Percentiles rank a stretch among this genome's conserved stretches.
phyloP scores from a whole-genome alignment of 23 tunicate species.

The Halocynthia aurantium region DNA sequence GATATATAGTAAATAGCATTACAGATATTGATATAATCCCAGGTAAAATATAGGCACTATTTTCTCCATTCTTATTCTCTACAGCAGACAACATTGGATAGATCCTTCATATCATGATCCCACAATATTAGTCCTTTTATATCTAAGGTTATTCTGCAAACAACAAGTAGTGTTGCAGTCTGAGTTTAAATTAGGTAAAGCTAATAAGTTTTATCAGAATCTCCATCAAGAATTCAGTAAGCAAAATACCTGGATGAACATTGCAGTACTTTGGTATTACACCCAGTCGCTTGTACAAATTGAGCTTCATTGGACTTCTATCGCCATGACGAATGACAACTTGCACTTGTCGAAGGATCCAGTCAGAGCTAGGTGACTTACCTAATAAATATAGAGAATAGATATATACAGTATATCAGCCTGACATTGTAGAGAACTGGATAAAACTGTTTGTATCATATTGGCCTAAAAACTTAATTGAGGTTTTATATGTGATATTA shows the following conservation, averaged over 20 bases:
- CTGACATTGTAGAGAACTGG: too few relatives aligned
- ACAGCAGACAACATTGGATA: too few relatives aligned
- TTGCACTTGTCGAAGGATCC: constrained; percentile 60
- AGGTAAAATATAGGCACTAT: too few relatives aligned
- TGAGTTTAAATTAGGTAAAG: background rate
- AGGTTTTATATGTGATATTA: constrained; percentile 14
- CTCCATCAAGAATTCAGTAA: background rate
- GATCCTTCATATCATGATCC: too few relatives aligned
- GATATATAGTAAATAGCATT: too few relatives aligned
- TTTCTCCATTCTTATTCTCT: too few relatives aligned
- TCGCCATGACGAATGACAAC: constrained; percentile 84
- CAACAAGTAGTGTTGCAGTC: too few relatives aligned
- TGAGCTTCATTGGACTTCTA: constrained; percentile 40
- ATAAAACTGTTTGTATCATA: constrained; percentile 1
- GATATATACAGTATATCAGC: too few relatives aligned
- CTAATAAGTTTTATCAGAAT: background rate
- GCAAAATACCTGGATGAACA: constrained; percentile 31
- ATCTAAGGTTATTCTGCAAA: too few relatives aligned
- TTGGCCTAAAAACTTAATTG: too few relatives aligned
- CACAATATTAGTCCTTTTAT: too few relatives aligned
- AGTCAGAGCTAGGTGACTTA: constrained; percentile 5
- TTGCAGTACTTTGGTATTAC: constrained; percentile 41
- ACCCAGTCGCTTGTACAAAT: constrained; percentile 16
- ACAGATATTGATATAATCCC: too few relatives aligned
- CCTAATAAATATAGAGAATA: background rate